Evolutionary conservation across 1,140 invertebrate species (phyloP), one percentile per base, ranked within the genome.

Genomic region (Temnothorax nylanderi): DNA sequence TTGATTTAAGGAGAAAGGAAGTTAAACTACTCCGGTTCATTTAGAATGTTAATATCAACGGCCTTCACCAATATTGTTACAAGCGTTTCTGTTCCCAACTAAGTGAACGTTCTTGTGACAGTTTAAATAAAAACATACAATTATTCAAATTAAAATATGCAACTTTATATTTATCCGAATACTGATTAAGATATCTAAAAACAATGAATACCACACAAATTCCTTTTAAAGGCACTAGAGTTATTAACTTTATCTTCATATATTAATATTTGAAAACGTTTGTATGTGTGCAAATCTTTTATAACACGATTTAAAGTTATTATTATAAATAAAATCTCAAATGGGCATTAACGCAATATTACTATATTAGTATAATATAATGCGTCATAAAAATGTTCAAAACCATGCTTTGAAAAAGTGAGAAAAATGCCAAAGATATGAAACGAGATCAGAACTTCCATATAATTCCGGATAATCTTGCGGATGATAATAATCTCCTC

Each of bases 1-100:
- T 11, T 60, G 41, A 84, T 49, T 84, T 60, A 34, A 47, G 44
- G 69, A 75, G 69, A 75, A 74, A 84, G 80, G 69, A 75, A 75
- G 54, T 75, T 26, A n/a, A 49, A 84, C 41, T 60, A 21, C 16
- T 75, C 47, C 21, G 51, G 3, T 44, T 71, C 7, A 60, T 74
- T 60, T 75, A 75, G 69, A 84, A 74, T 13, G 69, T 41, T 18
- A 34, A 72, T 72, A 58, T 74, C 41, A 34, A 71, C 16, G 51
- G 26, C 80, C 80, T 82, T 82, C 80, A 21, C 26, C 16, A 3
- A 26, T 32, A 44, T 21, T 13, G 8, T 18, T 54, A 21, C 21
- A 56, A 16, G 26, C 10, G 10, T 72, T 82, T 72, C 18, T 44
- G 13, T 47, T 72, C 18, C 13, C 34, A 49, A 60, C 16, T 1